phyloP scores from a whole-genome alignment of 2,888 invertebrate species.

The Palloptera scutellata region DNA sequence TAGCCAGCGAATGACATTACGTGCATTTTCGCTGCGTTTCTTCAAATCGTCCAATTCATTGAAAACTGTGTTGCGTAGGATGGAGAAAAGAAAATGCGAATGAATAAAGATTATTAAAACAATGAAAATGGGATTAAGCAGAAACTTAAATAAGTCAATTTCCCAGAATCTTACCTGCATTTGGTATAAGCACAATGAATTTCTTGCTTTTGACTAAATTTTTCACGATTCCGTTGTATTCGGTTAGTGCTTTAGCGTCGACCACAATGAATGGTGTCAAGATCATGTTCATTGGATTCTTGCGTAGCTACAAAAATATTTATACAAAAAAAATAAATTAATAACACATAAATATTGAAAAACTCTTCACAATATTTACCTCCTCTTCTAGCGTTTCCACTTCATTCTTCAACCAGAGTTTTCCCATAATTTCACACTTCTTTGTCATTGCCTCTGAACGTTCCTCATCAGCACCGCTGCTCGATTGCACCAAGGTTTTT shows the following conservation, averaged over 20 bases:
- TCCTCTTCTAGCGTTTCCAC: conserved; percentile 84
- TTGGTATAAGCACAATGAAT: conserved; percentile 88
- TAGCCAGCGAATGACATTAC: conserved; percentile 93
- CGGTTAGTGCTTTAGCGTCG: conserved; percentile 81
- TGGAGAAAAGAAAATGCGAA: no score
- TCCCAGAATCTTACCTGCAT: conserved; percentile 74
- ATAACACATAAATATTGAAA: not conserved
- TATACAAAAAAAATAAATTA: conserved; percentile 22
- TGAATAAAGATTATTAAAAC: not conserved
- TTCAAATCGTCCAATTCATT: conserved; percentile 89
- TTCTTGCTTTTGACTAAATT: conserved; percentile 82
- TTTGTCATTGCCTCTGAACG: conserved; percentile 60
- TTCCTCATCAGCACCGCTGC: conserved; percentile 63
- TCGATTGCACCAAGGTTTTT: conserved; percentile 57
- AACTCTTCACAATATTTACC: conserved; percentile 55
- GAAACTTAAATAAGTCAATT: not conserved
- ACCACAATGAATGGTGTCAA: conserved; percentile 89
- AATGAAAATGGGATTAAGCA: not conserved
- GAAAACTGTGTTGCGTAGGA: conserved; percentile 77
- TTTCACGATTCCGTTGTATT: conserved; percentile 80
- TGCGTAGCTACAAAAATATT: conserved; percentile 50
- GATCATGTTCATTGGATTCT: conserved; percentile 61
- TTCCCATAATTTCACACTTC: conserved; percentile 75
- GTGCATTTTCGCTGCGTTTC: conserved; percentile 81
- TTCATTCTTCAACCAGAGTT: conserved; percentile 87